Evolutionary conservation across 1,140 invertebrate species (phyloP).

Genomic region (Macrostomum lignano): DNA sequence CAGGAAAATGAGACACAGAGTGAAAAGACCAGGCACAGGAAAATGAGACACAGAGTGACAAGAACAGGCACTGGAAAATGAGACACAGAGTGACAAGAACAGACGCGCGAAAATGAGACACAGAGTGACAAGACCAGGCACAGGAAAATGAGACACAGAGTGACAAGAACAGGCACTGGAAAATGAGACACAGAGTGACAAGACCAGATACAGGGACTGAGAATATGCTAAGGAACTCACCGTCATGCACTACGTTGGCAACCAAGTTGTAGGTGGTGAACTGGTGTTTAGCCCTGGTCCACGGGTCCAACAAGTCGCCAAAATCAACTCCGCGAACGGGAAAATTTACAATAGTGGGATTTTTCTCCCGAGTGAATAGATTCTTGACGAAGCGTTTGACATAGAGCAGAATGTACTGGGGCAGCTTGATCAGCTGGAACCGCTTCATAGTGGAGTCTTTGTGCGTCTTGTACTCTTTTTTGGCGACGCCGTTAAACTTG

Average conservation of each 20-base stretch:
- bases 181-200: no score
- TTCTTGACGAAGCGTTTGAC: slow-evolving; percentile 94
- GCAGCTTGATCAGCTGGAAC: slow-evolving; percentile 72
- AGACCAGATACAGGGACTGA: no score
- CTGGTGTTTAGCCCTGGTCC: slow-evolving; percentile 40
- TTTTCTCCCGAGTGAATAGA: slow-evolving; percentile 92
- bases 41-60: no score
- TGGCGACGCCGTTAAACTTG: slow-evolving; percentile 75
- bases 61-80: no score
- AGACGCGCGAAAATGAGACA: no score
- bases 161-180: no score
- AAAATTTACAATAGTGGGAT: slow-evolving; percentile 97
- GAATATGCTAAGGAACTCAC: no score
- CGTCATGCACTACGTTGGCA: slow-evolving; percentile 92
- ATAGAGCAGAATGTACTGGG: slow-evolving; percentile 84
- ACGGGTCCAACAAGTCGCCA: slow-evolving; percentile 62
- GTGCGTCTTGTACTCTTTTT: slow-evolving; percentile 96
- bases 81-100: no score
- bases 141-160: no score
- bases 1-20: no score
- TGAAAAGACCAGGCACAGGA: no score
- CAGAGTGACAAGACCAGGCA: no score
- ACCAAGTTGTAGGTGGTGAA: slow-evolving; percentile 70
- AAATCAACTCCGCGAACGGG: slow-evolving; percentile 76
- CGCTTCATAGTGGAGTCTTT: slow-evolving; percentile 90